phyloP scores from a whole-genome alignment of 2,113 vertebrate species.

The Oenanthe melanoleuca region DNA sequence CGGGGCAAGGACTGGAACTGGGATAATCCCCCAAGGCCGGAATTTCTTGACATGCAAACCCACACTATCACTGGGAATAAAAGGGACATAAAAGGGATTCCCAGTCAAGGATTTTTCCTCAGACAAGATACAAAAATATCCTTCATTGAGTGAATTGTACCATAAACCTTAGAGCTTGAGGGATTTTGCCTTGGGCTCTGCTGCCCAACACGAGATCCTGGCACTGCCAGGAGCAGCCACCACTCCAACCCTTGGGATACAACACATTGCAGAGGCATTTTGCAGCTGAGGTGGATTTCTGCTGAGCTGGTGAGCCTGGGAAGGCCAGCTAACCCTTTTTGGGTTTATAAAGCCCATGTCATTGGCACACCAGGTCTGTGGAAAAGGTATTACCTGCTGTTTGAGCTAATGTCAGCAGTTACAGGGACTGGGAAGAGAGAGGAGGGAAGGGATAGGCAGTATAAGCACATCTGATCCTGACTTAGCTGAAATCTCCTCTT shows the following conservation, averaged over 20 bases:
- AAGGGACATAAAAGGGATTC: neutral
- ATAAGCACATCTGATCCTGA: neutral
- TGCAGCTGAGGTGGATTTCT: neutral
- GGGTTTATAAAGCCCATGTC: neutral
- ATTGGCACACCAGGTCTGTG: neutral
- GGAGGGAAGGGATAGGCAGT: neutral
- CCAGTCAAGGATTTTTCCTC: neutral
- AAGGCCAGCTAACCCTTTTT: neutral
- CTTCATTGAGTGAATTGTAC: neutral
- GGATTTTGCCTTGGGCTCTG: accelerated
- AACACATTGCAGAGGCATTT: neutral
- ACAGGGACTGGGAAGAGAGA: neutral
- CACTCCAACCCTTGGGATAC: accelerated
- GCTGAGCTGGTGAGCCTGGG: neutral
- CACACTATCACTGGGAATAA: neutral
- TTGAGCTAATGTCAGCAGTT: conserved; percentile 6
- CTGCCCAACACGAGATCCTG: neutral
- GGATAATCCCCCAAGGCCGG: neutral
- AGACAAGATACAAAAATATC: neutral
- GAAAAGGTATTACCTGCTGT: neutral
- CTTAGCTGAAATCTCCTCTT: neutral
- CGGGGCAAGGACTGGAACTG: too few species aligned
- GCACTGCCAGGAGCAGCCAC: neutral
- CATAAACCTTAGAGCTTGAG: neutral
- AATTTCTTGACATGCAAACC: neutral